Base-by-base conservation (phyloP, 2,888 invertebrate genomes). In the Papilio elwesi region DNA sequence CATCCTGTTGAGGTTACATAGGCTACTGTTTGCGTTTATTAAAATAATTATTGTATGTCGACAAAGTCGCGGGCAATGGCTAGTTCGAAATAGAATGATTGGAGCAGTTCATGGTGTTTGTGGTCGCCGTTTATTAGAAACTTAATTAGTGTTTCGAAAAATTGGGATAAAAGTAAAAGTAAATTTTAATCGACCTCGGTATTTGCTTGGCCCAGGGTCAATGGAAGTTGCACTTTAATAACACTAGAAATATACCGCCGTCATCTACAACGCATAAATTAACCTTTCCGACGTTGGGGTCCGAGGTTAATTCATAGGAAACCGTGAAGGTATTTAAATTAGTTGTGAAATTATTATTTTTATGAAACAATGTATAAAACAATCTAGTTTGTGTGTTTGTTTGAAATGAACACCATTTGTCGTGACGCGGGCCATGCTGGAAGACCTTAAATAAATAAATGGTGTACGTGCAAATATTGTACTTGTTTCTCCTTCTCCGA, bases 161-260 rank as follows among this genome's bases (percentile, higher is more conserved):
- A 6, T 26, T 26, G 55, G 26, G 55, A 57, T 36, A 57, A 57
- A 57, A 36, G 36, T 57, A 57, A 57, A 57, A 57, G 57, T 57
- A 36, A 13, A 13, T 57, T 55, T 36, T 36, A 7, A 36, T 57
- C 12, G 36, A 57, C 13, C 36, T 12, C 36, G 13, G 55, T 26
- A 1, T 36, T 55, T 55, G 26, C 26, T 26, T 26, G 26, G 55
- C 26, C 11, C 55, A 26, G 1, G 26, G 9, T 55, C 26, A 10
- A 12, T 52, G 55, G 26, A 7, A 26, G 11, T 53, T 8, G 53
- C 9, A 16, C 7, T 26, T 26, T 11, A 55, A 55, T 11, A 26
- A 55, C 55, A 55, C 12, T 55, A 12, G 1, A 36, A 26, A 55
- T 55, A 55, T 26, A 12, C 26, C 16, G 8, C 11, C 11, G 16